Conservation (phyloP, 2,888 invertebrate species). For the Drosophila nr. perissopoda region DNA sequence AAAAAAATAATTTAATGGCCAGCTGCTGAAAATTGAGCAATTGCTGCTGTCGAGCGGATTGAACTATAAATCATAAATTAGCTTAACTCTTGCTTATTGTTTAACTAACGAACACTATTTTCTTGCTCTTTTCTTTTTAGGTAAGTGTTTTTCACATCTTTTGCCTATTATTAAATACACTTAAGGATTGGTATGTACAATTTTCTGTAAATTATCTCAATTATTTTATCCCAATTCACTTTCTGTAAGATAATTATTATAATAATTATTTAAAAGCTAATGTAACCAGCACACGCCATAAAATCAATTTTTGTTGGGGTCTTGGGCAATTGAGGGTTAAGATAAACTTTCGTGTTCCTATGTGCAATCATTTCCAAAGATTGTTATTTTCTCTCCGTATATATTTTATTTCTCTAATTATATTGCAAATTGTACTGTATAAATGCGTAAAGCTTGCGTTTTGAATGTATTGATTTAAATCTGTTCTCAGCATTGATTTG, state of each 20-base stretch:
- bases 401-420: not conserved
- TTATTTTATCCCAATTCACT: not conserved
- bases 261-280: not conserved
- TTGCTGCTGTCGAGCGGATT: slow-evolving; percentile 2
- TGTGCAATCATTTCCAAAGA: not conserved
- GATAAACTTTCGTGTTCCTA: not conserved
- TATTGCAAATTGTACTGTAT: not conserved
- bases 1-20: slow-evolving; percentile 38
- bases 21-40: slow-evolving; percentile 22
- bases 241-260: not conserved
- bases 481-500: not conserved
- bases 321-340: not conserved
- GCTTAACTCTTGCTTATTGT: slow-evolving; percentile 28
- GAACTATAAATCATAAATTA: slow-evolving; percentile 33
- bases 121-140: slow-evolving; percentile 52
- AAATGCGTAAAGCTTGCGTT: not conserved
- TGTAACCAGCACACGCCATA: not conserved
- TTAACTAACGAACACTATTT: slow-evolving; percentile 30
- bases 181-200: slow-evolving; percentile 43
- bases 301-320: not conserved
- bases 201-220: not conserved
- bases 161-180: not conserved
- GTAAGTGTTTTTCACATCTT: slow-evolving; percentile 46
- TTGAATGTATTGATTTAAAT: not conserved
- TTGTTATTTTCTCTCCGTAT: not conserved